Conservation (phyloP, 2,888 invertebrate species). For the Tipula confusa region DNA sequence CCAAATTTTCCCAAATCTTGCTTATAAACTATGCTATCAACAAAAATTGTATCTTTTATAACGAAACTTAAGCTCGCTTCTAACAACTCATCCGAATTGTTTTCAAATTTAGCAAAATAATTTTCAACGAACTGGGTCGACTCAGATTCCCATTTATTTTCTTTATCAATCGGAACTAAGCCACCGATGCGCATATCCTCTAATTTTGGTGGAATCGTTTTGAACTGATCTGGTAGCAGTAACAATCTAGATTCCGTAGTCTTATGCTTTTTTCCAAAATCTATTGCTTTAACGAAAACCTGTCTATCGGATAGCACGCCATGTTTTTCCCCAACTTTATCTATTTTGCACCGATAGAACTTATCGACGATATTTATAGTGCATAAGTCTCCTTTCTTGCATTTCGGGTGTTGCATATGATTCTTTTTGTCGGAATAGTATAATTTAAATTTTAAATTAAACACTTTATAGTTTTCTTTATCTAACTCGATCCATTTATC, state of each 20-base stretch:
- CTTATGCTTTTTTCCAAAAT: not conserved
- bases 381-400: not conserved
- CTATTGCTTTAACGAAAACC: not conserved
- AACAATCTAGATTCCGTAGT: not conserved
- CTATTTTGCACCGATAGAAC: not conserved
- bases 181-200: not conserved
- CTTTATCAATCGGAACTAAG: not conserved
- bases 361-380: not conserved
- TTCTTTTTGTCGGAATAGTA: not conserved
- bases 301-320: not conserved
- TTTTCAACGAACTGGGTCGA: not conserved
- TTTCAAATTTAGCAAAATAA: not conserved
- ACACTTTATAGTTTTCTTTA: not conserved
- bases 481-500: not conserved
- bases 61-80: not conserved
- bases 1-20: not conserved
- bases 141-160: not conserved
- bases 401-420: not conserved
- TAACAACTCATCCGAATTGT: not conserved
- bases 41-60: not conserved
- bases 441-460: constrained; percentile 6
- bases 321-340: not conserved
- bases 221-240: not conserved
- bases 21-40: not conserved
- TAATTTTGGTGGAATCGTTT: not conserved